phyloP scores from a whole-genome alignment of 2,797 vertebrate genomes.

The Sitta carolinensis region DNA sequence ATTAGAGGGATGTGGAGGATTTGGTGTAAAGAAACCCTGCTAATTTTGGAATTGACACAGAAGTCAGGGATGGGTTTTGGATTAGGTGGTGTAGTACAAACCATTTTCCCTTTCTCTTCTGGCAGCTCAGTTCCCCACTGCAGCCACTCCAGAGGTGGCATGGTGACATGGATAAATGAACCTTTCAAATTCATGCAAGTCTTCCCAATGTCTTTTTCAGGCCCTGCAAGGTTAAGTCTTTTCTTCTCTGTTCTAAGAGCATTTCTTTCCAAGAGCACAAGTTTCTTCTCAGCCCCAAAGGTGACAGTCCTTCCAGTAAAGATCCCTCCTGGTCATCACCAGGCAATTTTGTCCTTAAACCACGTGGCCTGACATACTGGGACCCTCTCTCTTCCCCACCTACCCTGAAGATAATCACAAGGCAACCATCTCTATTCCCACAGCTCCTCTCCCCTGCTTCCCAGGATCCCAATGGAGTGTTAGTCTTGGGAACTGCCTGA shows the following conservation, averaged over 20 bases:
- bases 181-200: background rate
- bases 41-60: background rate
- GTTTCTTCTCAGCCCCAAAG: background rate
- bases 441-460: background rate
- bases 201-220: background rate
- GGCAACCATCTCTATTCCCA: background rate
- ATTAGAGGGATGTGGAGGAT: background rate
- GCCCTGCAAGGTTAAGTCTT: background rate
- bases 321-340: background rate
- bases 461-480: rapidly evolving
- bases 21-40: background rate
- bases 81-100: background rate
- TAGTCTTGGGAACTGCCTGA: background rate
- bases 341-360: background rate
- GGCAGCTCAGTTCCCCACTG: rapidly evolving
- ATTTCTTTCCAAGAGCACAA: background rate
- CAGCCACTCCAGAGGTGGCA: background rate
- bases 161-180: background rate
- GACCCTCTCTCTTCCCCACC: background rate
- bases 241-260: background rate
- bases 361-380: background rate
- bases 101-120: background rate
- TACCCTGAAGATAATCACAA: background rate
- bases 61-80: background rate
- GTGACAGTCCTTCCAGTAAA: background rate